These are phyloP conservation scores for Cephalopterus ornatus DNA, from an alignment of 2,113 vertebrate genomes.

Conservation along the genomic window DNA sequence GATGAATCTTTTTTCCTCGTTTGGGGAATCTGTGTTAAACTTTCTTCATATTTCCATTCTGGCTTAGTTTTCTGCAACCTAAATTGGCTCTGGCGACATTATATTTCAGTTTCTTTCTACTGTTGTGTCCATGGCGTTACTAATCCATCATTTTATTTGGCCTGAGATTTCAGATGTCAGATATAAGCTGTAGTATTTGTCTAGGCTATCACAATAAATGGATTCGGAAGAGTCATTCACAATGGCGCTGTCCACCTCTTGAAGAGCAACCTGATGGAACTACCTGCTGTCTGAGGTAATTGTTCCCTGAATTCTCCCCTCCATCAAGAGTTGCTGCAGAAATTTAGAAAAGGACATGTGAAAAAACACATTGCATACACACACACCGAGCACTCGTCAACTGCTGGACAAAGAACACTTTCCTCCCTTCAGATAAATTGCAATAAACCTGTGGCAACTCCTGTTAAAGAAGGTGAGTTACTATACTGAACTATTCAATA, in stretches of 20 bases:
- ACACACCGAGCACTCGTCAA: neutral
- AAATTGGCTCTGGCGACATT: neutral
- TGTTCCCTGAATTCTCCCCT: neutral
- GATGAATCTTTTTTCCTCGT: neutral
- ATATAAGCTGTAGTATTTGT: slow-evolving; percentile 51
- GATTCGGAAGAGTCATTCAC: slow-evolving; percentile 21
- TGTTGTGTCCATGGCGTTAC: slow-evolving; percentile 44
- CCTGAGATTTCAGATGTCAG: slow-evolving; percentile 50
- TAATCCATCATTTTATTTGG: slow-evolving; percentile 59
- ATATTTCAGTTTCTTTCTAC: slow-evolving; percentile 22
- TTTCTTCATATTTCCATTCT: neutral
- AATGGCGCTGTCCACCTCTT: slow-evolving; percentile 22
- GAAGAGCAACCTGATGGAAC: neutral
- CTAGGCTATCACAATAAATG: slow-evolving; percentile 42
- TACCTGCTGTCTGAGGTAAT: neutral
- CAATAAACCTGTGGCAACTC: neutral
- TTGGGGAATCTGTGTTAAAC: neutral
- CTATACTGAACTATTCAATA: neutral
- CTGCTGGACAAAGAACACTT: neutral
- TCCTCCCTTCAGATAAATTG: neutral
- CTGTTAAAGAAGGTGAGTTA: neutral
- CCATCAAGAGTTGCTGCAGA: neutral
- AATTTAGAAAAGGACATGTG: neutral
- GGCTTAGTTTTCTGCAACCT: neutral
- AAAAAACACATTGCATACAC: neutral